Evolutionary conservation across 2,888 invertebrate genomes (phyloP).

Genomic region (Arge pagana): DNA sequence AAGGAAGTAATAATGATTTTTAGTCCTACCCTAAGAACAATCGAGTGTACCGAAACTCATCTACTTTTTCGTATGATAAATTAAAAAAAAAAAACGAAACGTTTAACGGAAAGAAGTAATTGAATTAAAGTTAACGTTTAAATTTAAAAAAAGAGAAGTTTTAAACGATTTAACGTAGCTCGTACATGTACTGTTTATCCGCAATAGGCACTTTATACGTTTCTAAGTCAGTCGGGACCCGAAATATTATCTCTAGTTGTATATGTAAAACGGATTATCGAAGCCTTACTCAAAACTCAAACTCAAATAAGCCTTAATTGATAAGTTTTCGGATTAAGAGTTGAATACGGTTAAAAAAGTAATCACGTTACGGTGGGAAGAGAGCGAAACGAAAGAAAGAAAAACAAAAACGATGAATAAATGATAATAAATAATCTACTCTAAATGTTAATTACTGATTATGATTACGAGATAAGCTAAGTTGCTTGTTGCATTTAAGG

Average conservation of each 20-base stretch:
- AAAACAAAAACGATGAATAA: slow-evolving; percentile 19
- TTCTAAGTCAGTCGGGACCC: slow-evolving; percentile 51
- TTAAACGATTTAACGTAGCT: slow-evolving; percentile 44
- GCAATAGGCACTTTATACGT: slow-evolving; percentile 26
- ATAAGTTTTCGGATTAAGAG: slow-evolving; percentile 39
- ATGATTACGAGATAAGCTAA: slow-evolving; percentile 40
- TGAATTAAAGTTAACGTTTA: slow-evolving; percentile 66
- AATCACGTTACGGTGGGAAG: slow-evolving; percentile 26
- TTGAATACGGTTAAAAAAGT: slow-evolving; percentile 33
- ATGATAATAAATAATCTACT: slow-evolving; percentile 38
- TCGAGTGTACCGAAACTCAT: slow-evolving; percentile 19
- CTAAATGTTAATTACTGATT: slow-evolving; percentile 48
- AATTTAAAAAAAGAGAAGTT: slow-evolving; percentile 63
- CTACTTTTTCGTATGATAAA: slow-evolving; percentile 22
- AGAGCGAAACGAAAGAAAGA: slow-evolving; percentile 4
- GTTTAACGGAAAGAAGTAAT: slow-evolving; percentile 39
- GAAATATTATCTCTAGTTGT: slow-evolving; percentile 34
- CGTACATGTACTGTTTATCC: slow-evolving; percentile 23
- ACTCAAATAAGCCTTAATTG: slow-evolving; percentile 42
- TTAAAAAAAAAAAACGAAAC: slow-evolving; percentile 4
- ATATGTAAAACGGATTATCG: slow-evolving; percentile 20
- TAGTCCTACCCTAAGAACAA: slow-evolving; percentile 20
- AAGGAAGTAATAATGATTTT: slow-evolving; percentile 19
- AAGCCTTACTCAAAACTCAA: slow-evolving; percentile 25
- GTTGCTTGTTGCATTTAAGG: slow-evolving; percentile 42